Percentiles rank a stretch among this genome's conserved stretches.
These are phyloP conservation scores for Ailurus styani DNA, from an alignment of 2,113 vertebrate genomes.

Conservation along the genomic window DNA sequence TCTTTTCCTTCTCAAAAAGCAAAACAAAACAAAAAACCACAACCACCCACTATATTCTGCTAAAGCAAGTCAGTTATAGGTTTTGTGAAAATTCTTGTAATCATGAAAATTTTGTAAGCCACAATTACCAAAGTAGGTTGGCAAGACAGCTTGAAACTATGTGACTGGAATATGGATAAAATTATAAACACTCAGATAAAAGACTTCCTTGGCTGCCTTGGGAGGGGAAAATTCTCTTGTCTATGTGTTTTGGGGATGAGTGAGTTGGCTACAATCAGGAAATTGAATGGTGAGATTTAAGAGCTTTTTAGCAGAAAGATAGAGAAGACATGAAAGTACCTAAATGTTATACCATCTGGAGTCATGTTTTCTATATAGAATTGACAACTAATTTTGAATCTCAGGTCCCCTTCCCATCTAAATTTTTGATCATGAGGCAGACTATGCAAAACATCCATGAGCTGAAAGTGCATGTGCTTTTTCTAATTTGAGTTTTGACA, in stretches of 20 bases:
- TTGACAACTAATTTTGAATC: neutral
- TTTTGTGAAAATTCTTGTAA: slow-evolving; percentile 26
- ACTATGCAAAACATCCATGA: neutral
- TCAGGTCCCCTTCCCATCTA: neutral
- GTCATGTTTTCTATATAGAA: neutral
- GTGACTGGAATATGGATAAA: neutral
- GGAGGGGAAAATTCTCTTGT: neutral
- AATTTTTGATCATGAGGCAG: neutral
- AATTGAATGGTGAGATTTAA: neutral
- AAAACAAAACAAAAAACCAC: neutral
- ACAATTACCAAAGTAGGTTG: neutral
- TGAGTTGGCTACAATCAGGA: neutral
- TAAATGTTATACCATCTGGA: neutral
- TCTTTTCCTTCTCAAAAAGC: neutral
- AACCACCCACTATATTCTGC: neutral
- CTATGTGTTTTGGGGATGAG: neutral
- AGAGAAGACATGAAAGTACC: neutral
- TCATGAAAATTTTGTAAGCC: neutral
- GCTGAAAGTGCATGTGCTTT: neutral
- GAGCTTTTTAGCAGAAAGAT: neutral
- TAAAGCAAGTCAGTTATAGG: neutral
- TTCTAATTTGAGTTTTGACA: neutral
- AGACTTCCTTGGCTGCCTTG: neutral
- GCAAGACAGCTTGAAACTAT: neutral
- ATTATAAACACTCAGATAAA: neutral